Evolutionary conservation across 2,888 invertebrate genomes (phyloP), one percentile per base, ranked within the genome.

Genomic region (Malacosoma neustria): DNA sequence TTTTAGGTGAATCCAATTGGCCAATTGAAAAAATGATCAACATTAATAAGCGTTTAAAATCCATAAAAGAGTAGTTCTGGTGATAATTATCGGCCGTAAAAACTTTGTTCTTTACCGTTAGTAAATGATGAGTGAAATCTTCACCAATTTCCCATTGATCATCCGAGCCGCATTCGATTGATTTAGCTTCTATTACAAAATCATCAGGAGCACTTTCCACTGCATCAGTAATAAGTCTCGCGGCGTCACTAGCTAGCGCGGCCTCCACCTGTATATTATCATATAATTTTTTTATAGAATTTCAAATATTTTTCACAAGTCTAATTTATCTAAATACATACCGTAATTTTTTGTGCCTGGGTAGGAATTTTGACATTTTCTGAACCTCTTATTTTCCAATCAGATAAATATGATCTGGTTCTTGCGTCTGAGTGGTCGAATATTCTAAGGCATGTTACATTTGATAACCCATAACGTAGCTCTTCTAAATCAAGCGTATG

Each of bases 401-500:
- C 88, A 11, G 77, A 71, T 35, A 87, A 70, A 43, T 87, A 86
- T 29, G 80, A 75, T 31, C 66, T 68, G 6, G 89, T 80, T 46
- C 84, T 79, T 3, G 80, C 72, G 43, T 84, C 86, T 0, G 86
- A 76, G 30, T 89, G 89, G 57, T 92, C 89, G 12, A 93, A 82
- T 41, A 93, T 76, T 46, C 91, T 81, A 39, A 93, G 79, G 13
- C 91, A 90, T 1, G 92, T 91, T 2, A 93, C 91, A 54, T 92
- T 93, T 0, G 92, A 89, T 30, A 89, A 75, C 1, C 88, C 88
- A 46, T 89, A 85, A 39, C 87, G 81, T 46, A 90, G 84, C 47
- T 89, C 88, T 47, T 87, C 86, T 42, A 90, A 74, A 54, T 92
- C 89, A 32, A 93, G 55, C 2, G 91, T 91, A 45, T 91, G 90